A percentile compares a stretch with the other conserved stretches of the same genome.
Conservation (phyloP, 2,797 vertebrate genomes). For the Acanthopagrus latus region DNA sequence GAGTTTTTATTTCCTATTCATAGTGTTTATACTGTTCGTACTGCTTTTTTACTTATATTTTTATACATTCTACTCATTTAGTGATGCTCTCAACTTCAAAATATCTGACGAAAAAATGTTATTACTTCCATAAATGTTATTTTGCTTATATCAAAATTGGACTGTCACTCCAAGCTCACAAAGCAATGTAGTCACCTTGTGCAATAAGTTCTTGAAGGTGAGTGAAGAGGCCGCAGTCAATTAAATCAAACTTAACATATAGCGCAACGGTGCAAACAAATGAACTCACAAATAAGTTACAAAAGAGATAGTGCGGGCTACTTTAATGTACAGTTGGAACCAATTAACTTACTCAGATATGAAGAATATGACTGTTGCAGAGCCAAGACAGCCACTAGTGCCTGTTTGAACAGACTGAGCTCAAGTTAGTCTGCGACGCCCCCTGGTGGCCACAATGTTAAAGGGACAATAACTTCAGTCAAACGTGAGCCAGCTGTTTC, state of each 20-base stretch:
- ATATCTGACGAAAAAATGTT: too few species aligned
- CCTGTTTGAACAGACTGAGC: background rate
- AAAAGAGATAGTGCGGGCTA: background rate
- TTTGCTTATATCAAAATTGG: background rate
- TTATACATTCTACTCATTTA: too few species aligned
- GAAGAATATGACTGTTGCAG: background rate
- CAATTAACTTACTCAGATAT: background rate
- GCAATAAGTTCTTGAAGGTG: background rate
- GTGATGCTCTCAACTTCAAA: too few species aligned
- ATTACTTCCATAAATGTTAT: background rate
- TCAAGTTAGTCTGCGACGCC: constrained; percentile 42
- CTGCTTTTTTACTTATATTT: too few species aligned
- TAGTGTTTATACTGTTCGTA: too few species aligned
- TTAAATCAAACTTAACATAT: background rate
- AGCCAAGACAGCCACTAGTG: background rate
- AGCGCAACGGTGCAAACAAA: background rate
- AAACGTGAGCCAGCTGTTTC: background rate
- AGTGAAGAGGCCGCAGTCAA: background rate
- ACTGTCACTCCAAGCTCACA: background rate
- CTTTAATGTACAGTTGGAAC: background rate
- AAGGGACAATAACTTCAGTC: background rate
- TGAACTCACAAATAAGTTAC: background rate
- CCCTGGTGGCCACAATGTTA: constrained; percentile 51
- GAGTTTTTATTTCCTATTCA: too few species aligned
- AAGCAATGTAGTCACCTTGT: background rate